Evolutionary conservation across 2,888 invertebrate species (phyloP).

Genomic region (Ephialtes manifestator): DNA sequence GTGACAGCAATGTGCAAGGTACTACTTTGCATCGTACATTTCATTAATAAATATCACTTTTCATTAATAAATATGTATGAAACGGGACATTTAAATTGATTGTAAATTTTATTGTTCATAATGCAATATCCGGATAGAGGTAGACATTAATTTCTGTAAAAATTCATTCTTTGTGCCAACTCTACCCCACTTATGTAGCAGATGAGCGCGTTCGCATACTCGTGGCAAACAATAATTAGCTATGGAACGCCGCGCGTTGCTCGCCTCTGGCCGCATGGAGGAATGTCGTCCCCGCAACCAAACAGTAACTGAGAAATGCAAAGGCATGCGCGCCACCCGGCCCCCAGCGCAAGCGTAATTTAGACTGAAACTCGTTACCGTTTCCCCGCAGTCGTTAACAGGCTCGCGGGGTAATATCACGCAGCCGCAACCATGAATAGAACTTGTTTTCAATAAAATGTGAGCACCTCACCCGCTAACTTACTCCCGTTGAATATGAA

Average conservation of each 20-base stretch:
- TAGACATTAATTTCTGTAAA: neutral
- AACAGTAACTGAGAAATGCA: slow-evolving; percentile 75
- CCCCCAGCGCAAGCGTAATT: slow-evolving; percentile 70
- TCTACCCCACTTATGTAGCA: neutral
- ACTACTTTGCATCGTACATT: too few species aligned
- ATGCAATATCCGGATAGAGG: neutral
- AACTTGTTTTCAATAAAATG: slow-evolving; percentile 68
- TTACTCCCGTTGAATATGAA: slow-evolving; percentile 43
- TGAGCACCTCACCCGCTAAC: slow-evolving; percentile 12
- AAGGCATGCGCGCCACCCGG: slow-evolving; percentile 64
- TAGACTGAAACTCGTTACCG: slow-evolving; percentile 75
- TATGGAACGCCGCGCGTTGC: slow-evolving; percentile 59
- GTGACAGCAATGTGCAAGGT: too few species aligned
- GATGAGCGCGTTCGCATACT: slow-evolving; percentile 65
- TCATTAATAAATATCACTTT: too few species aligned
- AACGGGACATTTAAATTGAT: too few species aligned
- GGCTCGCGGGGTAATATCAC: slow-evolving; percentile 39
- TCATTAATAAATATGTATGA: too few species aligned
- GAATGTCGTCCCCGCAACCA: slow-evolving; percentile 71
- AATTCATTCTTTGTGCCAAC: neutral
- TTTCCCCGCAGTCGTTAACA: slow-evolving; percentile 63
- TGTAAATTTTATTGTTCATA: too few species aligned
- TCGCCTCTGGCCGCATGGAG: slow-evolving; percentile 65
- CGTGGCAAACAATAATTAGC: slow-evolving; percentile 78
- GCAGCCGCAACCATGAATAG: slow-evolving; percentile 53